phyloP scores from a whole-genome alignment of 2,797 vertebrate species.

The Eptatretus atami region DNA sequence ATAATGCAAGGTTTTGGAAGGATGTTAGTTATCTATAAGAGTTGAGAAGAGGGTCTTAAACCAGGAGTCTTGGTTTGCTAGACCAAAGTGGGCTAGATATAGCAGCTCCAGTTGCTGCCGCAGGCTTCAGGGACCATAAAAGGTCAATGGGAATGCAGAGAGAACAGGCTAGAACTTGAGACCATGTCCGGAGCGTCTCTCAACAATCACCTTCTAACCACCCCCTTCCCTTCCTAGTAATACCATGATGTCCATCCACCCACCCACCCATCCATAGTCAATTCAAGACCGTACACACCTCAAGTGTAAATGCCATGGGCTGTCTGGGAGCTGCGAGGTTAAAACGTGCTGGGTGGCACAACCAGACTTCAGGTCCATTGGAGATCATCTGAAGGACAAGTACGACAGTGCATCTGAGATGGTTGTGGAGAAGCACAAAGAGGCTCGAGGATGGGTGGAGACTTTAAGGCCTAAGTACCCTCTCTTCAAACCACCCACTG shows the following conservation, averaged over 20 bases:
- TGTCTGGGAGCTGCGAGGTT: constrained; percentile 85
- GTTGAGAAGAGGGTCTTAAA: too few species aligned
- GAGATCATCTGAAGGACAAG: constrained; percentile 86
- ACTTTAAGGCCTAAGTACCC: constrained; percentile 68
- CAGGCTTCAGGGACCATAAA: too few species aligned
- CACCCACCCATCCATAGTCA: constrained; percentile 21
- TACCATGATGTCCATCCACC: neutral
- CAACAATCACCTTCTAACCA: neutral
- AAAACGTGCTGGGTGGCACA: constrained; percentile 98
- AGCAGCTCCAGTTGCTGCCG: too few species aligned
- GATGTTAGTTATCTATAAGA: too few species aligned
- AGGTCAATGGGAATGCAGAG: too few species aligned
- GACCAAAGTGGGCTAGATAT: too few species aligned
- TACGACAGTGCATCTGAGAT: constrained; percentile 94
- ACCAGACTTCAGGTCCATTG: constrained; percentile 67
- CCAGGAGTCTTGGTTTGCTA: too few species aligned
- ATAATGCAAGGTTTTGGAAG: too few species aligned
- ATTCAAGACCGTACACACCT: constrained; percentile 94
- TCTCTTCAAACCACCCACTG: constrained; percentile 76
- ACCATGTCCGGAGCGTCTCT: too few species aligned
- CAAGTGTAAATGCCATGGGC: constrained; percentile 80
- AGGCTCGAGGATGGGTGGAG: constrained; percentile 75
- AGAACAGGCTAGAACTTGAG: too few species aligned
- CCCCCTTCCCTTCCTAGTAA: neutral
- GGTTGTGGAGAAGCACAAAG: constrained; percentile 80